A percentile compares a stretch with the other conserved stretches of the same genome.
Conservation (phyloP, 1,140 invertebrate genomes). For the Pseudoatta argentina region DNA sequence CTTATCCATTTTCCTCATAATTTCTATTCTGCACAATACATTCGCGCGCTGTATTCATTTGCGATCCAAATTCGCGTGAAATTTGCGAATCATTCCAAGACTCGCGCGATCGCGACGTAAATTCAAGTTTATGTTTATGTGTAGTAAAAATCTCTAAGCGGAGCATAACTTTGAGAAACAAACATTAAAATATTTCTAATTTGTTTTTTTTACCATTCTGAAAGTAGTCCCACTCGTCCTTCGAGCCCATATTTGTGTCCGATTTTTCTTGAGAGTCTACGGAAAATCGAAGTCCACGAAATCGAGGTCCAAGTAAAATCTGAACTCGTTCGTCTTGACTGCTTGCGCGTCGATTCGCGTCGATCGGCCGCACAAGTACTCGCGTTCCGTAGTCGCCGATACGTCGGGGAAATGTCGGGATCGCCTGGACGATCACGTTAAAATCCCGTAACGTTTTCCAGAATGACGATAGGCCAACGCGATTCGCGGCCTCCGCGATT, state of each 20-base stretch:
- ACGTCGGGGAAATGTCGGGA: background rate
- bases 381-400: background rate
- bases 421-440: background rate
- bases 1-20: background rate
- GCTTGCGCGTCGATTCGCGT: constrained; percentile 39
- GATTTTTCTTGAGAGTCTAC: constrained; percentile 56
- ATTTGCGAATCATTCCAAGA: background rate
- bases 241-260: constrained; percentile 78
- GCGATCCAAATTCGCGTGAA: background rate
- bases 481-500: background rate
- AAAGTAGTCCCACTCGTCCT: constrained; percentile 83
- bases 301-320: constrained; percentile 84
- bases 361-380: constrained; percentile 35
- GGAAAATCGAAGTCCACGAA: constrained; percentile 82
- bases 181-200: constrained; percentile 32
- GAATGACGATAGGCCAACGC: background rate
- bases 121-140: background rate
- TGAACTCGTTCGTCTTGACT: constrained; percentile 82
- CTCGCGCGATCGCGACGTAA: background rate
- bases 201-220: constrained; percentile 77
- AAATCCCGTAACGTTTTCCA: background rate
- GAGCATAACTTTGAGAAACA: background rate
- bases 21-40: background rate
- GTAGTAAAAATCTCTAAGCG: background rate
- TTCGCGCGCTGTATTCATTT: background rate